Base-by-base conservation (phyloP, 2,888 invertebrate species). In the Colletes collaris region DNA sequence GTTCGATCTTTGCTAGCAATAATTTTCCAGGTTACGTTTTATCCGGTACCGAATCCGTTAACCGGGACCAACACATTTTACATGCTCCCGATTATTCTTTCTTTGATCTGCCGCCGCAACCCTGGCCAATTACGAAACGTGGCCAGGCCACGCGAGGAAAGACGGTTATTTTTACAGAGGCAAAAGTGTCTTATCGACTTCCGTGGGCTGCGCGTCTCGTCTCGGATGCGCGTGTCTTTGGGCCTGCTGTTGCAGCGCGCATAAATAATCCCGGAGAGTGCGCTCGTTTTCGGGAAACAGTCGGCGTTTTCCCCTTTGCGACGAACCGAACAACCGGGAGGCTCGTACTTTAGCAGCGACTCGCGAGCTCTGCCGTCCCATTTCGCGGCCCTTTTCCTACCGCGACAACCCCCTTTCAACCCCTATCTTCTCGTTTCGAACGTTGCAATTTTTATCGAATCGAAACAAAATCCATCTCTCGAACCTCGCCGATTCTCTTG, bases 81-180 rank as follows among this genome's bases (percentile, higher is more conserved):
- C 53, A 74, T 70, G 58, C 49, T 52, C 55, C 63, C 53, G 73
- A 78, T 78, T 66, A 74, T 70, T 74, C 63, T 53, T 59, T 63
- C 70, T 78, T 81, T 78, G 73, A 74, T 81, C 79, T 81, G 67
- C 50, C 53, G 59, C 56, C 73, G 53, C 53, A 52, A 40, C 68
- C 46, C 50, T 52, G 62, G 58, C 64, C 73, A 80, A 78, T 78
- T 78, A 74, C 74, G 63, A 66, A 78, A 74, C 65, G 50, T 64
- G 71, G 16, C 50, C 63, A 27, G 67, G 67, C 13, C 55, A 50
- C 46, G 63, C 72, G 52, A 63, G 58, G 53, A 53, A 73, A 64
- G 55, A 60, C 53, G 10, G 80, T 63, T 81, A 81, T 81, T 81
- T 81, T 81, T 81, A 78, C 64, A 27, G 19, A 55, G 16, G 6